These are phyloP conservation scores for Melikaiella ostensackeni DNA, from an alignment of 2,888 invertebrate genomes.

Conservation along the genomic window DNA sequence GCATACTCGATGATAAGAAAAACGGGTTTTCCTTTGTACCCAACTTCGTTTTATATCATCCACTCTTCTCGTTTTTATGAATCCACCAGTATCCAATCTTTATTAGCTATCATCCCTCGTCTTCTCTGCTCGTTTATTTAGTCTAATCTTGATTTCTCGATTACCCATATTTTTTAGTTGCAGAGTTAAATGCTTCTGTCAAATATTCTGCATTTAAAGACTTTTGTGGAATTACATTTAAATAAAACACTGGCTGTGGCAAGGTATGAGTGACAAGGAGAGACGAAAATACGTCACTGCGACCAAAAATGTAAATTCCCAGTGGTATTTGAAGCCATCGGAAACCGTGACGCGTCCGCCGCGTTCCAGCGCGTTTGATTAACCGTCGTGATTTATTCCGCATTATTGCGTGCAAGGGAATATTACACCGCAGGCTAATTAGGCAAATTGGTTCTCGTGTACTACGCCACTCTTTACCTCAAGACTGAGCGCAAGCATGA, in stretches of 20 bases:
- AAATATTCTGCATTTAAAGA: neutral
- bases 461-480: conserved; percentile 25
- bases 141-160: neutral
- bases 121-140: neutral
- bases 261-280: neutral
- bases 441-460: conserved; percentile 41
- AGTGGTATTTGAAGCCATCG: conserved; percentile 30
- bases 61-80: conserved; percentile 24
- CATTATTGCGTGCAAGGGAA: conserved; percentile 40
- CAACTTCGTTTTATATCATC: conserved; percentile 1
- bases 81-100: conserved; percentile 16
- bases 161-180: no score
- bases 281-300: neutral
- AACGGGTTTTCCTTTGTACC: conserved; percentile 31
- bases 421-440: conserved; percentile 39
- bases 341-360: conserved; percentile 29
- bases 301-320: conserved; percentile 29
- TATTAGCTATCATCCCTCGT: conserved; percentile 16
- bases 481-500: conserved; percentile 33
- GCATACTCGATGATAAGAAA: conserved; percentile 30
- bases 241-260: neutral
- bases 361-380: conserved; percentile 40
- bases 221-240: neutral
- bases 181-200: no score
- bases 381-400: conserved; percentile 39